Percentiles rank a stretch among this genome's conserved stretches.
Evolutionary conservation across 1,140 invertebrate species (phyloP).

Genomic region (Amphibalanus amphitrite): DNA sequence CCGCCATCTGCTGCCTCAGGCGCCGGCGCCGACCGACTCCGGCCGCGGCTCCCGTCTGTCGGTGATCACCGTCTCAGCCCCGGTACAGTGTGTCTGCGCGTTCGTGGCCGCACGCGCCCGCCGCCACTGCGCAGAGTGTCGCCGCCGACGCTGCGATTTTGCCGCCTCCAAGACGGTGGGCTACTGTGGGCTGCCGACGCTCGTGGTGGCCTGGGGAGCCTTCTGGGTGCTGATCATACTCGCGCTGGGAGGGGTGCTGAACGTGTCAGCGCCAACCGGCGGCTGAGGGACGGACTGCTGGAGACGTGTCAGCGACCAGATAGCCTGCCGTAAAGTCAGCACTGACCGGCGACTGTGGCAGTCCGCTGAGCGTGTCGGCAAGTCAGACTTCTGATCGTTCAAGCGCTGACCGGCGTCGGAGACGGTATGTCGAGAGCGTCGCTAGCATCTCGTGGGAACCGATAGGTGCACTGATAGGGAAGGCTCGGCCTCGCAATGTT

Average conservation of each 20-base stretch:
- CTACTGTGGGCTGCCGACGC: not conserved
- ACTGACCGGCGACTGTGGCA: no score
- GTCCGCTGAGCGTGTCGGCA: no score
- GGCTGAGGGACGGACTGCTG: no score
- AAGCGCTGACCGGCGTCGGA: no score
- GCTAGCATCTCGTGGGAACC: no score
- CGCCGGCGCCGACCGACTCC: not conserved
- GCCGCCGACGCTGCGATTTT: not conserved
- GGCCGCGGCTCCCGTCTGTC: not conserved
- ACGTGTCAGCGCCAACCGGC: no score
- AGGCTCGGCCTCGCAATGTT: no score
- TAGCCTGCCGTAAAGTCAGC: no score
- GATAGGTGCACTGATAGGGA: no score
- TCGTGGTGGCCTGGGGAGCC: not conserved
- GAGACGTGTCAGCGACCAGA: no score
- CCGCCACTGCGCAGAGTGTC: not conserved
- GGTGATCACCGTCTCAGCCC: not conserved
- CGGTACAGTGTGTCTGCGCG: not conserved
- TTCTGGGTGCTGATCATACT: not conserved
- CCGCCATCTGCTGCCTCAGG: not conserved
- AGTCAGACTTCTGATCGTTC: no score
- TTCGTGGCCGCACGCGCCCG: not conserved
- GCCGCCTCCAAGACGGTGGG: not conserved
- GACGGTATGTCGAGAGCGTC: no score
- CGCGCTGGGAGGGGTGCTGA: not conserved